Evolutionary conservation across 2,113 vertebrate genomes (phyloP), one percentile per base, ranked within the genome.

Genomic region (Pelobates fuscus): DNA sequence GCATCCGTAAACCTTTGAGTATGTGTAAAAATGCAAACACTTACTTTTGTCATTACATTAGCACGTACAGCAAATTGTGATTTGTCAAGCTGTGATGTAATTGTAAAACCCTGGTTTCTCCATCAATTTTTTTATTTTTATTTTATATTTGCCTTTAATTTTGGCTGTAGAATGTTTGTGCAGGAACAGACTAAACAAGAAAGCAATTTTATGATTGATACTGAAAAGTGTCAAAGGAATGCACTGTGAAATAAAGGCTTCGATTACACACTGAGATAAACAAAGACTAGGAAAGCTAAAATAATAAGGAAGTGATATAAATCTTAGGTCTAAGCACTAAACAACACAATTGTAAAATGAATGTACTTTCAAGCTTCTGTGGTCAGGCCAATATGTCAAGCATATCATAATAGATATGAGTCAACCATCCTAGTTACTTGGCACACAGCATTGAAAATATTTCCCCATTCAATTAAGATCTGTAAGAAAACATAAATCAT

Each of bases 51-150:
- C 41, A 18, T 21, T 24, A 55, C 25, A 67, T 67, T 37, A 57
- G 29, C 52, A 57, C 23, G 29, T 7, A 29, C 20, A 58, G 27
- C 67, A 70, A 29, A 71, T 71, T 18, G 46, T 1, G 8, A n/a
- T n/a, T n/a, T n/a, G n/a, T n/a, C 24, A 21, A 27, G 24, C 30
- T 17, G 17, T 49, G 44, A 49, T 49, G 10, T 2, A 12, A 17
- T 15, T 49, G 10, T 18, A 14, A 49, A 14, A 17, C 5, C 4
- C 44, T 49, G 15, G 44, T 17, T 49, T 49, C 12, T 18, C 4
- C 44, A 49, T 49, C 44, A 17, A 49, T 49, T 49, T 49, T 49
- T 49, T 49, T 4, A 49, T 4, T 14, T 18, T 7, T 49, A 17
- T 49, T 49, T 49, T 17, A 14, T 18, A 17, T 49, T n/a, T n/a